These are phyloP conservation scores for Apteryx mantelli DNA, from an alignment of 2,113 vertebrate species.

Conservation along the genomic window DNA sequence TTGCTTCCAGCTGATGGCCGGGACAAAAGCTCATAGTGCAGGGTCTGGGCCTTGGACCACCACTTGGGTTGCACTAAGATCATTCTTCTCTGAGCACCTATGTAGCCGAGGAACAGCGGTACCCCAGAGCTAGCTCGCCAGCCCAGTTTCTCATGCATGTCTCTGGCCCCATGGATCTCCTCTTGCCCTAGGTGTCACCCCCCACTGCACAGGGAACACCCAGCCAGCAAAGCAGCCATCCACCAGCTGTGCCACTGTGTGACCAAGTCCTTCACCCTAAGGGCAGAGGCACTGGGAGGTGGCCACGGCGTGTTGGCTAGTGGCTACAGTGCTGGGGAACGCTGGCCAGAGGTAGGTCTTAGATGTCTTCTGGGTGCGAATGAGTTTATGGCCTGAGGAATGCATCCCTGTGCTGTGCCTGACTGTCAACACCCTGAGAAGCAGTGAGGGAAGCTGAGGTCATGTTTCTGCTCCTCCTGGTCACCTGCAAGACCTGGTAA, in stretches of 20 bases:
- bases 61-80: background rate
- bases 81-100: too few species aligned
- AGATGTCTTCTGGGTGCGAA: background rate
- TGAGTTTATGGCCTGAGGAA: background rate
- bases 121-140: too few species aligned
- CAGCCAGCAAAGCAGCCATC: too few species aligned
- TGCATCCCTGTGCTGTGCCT: accelerated
- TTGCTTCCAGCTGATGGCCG: background rate
- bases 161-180: too few species aligned
- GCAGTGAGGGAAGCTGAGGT: background rate
- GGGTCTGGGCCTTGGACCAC: background rate
- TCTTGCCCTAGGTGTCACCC: too few species aligned
- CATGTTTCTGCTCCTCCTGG: background rate
- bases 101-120: too few species aligned
- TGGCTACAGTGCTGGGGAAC: background rate
- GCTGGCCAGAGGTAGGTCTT: background rate
- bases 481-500: background rate
- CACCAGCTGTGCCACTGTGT: too few species aligned
- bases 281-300: too few species aligned
- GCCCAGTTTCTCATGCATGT: too few species aligned
- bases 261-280: too few species aligned
- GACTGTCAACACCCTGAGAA: background rate
- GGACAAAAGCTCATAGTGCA: background rate
- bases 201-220: too few species aligned
- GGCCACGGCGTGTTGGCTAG: too few species aligned